phyloP scores from a whole-genome alignment of 2,888 invertebrate species.

The Rhagium mordax region DNA sequence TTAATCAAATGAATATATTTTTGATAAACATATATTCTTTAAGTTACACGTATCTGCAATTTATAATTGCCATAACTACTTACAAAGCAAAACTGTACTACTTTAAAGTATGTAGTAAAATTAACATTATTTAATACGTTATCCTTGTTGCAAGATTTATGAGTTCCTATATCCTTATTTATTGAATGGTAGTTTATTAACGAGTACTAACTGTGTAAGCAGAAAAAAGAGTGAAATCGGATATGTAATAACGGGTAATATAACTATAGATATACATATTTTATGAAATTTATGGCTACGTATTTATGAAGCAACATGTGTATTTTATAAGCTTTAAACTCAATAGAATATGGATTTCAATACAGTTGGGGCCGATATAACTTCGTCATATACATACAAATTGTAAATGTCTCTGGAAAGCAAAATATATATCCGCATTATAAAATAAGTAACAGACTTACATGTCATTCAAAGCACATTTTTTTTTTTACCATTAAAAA shows the following conservation, averaged over 20 bases:
- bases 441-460: neutral
- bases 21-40: no score
- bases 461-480: no score
- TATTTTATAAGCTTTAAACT: constrained; percentile 55
- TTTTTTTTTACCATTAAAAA: no score
- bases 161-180: constrained; percentile 25
- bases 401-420: constrained; percentile 15
- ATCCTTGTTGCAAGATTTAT: constrained; percentile 1
- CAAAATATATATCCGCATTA: neutral
- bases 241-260: constrained; percentile 44
- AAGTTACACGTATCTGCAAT: neutral
- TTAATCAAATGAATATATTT: neutral
- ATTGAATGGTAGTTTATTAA: constrained; percentile 19
- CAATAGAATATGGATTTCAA: constrained; percentile 53
- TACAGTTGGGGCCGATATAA: constrained; percentile 42
- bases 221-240: constrained; percentile 22
- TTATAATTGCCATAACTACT: neutral
- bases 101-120: neutral
- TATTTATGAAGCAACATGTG: constrained; percentile 54
- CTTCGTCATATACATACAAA: constrained; percentile 23
- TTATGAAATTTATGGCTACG: constrained; percentile 49
- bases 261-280: constrained; percentile 40
- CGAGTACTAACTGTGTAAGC: neutral
- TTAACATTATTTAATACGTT: constrained; percentile 3
- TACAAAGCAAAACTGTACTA: neutral